Evolutionary conservation across 2,113 vertebrate genomes (phyloP).

Genomic region (Passerina amoena): DNA sequence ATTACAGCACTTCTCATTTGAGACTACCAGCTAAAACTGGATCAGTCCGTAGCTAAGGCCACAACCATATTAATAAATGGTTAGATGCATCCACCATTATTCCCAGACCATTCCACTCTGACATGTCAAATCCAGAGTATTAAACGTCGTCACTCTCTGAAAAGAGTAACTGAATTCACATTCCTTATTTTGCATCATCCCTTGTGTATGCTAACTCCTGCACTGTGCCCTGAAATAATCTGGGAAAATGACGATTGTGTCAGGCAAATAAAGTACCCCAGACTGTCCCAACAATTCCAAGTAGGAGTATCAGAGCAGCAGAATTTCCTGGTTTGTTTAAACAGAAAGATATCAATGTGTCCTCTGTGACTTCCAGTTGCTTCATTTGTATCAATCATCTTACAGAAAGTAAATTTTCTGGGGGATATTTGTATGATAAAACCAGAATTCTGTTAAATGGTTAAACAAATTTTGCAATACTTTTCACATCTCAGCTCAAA

Average conservation of each 20-base stretch:
- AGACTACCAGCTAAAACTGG: not conserved
- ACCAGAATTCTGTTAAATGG: not conserved
- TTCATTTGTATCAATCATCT: not conserved
- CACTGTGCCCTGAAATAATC: not conserved
- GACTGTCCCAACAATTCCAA: not conserved
- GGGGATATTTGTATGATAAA: not conserved
- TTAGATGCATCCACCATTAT: too few relatives aligned
- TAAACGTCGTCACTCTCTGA: not conserved
- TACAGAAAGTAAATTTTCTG: not conserved
- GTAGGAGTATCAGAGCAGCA: not conserved
- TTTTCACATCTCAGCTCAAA: not conserved
- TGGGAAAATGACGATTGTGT: not conserved
- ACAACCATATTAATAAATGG: not conserved
- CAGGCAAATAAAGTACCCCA: not conserved
- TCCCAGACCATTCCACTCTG: not conserved
- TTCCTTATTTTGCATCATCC: rapidly evolving
- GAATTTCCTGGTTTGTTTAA: not conserved
- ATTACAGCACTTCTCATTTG: not conserved
- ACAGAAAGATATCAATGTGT: not conserved
- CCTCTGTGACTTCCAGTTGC: not conserved
- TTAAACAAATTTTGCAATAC: not conserved
- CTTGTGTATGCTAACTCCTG: not conserved
- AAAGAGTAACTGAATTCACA: not conserved
- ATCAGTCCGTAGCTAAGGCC: not conserved
- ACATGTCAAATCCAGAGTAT: not conserved